These are phyloP conservation scores for Eustalomyia histrio DNA, from an alignment of 2,888 invertebrate species.

Conservation along the genomic window DNA sequence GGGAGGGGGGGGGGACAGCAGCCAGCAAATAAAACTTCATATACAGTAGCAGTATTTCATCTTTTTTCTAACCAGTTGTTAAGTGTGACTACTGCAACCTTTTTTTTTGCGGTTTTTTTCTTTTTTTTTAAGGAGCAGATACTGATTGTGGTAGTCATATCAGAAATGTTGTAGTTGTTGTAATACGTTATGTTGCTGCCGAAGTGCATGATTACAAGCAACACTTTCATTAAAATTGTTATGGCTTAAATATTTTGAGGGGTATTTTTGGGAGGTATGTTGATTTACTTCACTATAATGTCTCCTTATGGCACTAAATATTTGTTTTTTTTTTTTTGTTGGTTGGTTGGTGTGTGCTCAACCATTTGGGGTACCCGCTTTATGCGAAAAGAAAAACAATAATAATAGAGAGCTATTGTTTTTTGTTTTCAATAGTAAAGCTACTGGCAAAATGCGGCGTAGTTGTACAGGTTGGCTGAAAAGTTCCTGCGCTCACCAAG, in stretches of 20 bases:
- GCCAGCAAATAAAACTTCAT: conserved; percentile 27
- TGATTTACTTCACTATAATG: no score
- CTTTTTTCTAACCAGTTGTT: neutral
- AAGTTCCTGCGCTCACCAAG: no score
- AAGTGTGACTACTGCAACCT: neutral
- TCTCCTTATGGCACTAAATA: neutral
- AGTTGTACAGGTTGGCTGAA: no score
- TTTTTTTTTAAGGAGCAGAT: neutral
- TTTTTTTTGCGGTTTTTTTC: neutral
- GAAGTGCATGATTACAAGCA: conserved; percentile 56
- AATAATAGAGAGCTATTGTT: no score
- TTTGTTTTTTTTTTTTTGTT: neutral
- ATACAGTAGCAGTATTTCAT: neutral
- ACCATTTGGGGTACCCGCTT: neutral
- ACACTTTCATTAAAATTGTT: conserved; percentile 76
- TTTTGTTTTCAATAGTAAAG: no score
- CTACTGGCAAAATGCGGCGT: no score
- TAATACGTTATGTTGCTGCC: conserved; percentile 11
- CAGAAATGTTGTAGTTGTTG: conserved; percentile 16
- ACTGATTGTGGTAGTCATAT: conserved; percentile 5
- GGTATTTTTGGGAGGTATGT: neutral
- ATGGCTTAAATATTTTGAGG: conserved; percentile 68
- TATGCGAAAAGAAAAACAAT: no score
- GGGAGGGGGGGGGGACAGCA: neutral
- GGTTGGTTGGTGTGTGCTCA: neutral